These are phyloP conservation scores for Zoroaster sp. DNA, from an alignment of 53 echinoderm and acorn worm genomes.

Conservation along the genomic window DNA sequence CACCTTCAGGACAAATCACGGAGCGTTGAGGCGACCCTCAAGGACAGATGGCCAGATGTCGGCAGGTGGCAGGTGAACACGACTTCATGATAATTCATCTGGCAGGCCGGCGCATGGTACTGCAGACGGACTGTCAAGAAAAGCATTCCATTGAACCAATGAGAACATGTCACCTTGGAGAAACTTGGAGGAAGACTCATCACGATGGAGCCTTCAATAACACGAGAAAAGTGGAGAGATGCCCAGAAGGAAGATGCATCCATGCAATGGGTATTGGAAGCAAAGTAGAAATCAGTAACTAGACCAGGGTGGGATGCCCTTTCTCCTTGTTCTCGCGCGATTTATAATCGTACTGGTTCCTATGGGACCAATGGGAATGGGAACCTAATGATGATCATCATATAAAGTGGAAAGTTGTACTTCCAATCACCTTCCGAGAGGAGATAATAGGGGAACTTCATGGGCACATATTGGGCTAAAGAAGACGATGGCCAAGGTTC, in stretches of 20 bases:
- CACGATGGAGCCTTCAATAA: not conserved
- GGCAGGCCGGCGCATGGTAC: not conserved
- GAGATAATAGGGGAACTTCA: not conserved
- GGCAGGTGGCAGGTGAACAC: not conserved
- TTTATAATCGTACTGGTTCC: conserved; percentile 14
- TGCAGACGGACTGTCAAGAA: not conserved
- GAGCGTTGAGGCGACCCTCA: not conserved
- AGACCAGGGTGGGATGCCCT: not conserved
- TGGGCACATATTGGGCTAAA: not conserved
- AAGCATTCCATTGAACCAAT: not conserved
- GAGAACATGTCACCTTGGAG: not conserved
- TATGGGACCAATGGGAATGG: conserved; percentile 3
- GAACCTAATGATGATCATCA: not conserved
- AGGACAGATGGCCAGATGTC: not conserved
- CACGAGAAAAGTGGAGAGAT: not conserved
- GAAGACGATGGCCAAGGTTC: not conserved
- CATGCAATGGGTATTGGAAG: not conserved
- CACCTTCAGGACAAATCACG: not conserved
- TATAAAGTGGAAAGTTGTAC: not conserved
- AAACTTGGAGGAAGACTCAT: not conserved
- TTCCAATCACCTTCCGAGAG: not conserved
- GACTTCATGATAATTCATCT: not conserved
- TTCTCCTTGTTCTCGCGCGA: not conserved
- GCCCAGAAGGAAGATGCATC: not conserved
- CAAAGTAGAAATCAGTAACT: not conserved